These are phyloP conservation scores for Urechis unicinctus DNA, from an alignment of 2,888 invertebrate genomes.

Conservation along the genomic window DNA sequence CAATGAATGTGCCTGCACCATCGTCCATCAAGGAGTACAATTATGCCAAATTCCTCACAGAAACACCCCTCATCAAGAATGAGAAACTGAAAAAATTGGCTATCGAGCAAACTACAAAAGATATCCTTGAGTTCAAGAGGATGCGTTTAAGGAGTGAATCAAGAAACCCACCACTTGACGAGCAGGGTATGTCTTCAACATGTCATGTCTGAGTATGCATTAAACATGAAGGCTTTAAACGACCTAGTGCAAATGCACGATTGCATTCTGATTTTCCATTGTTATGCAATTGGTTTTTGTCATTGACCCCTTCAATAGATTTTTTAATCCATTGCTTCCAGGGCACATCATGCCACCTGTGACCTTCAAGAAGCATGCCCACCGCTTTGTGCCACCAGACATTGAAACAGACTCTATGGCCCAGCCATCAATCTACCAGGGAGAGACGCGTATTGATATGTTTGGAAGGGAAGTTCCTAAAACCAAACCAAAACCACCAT, in stretches of 20 bases:
- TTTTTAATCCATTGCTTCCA: conserved; percentile 16
- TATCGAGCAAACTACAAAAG: conserved; percentile 31
- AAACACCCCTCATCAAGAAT: conserved; percentile 39
- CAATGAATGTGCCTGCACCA: conserved; percentile 45
- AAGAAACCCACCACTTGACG: conserved; percentile 46
- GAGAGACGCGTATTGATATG: conserved; percentile 26
- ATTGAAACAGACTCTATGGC: conserved; percentile 11
- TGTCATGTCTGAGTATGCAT: too few species aligned
- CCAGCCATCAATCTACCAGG: conserved; percentile 27
- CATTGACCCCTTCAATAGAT: neutral
- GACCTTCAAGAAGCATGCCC: conserved; percentile 42
- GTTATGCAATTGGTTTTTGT: neutral
- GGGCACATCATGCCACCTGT: conserved; percentile 46
- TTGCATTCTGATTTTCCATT: neutral
- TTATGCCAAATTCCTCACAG: conserved; percentile 41
- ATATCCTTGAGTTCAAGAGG: conserved; percentile 33
- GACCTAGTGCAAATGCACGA: too few species aligned
- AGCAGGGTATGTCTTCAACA: conserved; percentile 27
- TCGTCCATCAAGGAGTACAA: conserved; percentile 41
- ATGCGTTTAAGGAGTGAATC: conserved; percentile 35
- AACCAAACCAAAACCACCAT: conserved; percentile 24
- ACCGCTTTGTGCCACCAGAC: conserved; percentile 31
- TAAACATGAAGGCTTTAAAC: too few species aligned
- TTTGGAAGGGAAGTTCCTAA: conserved; percentile 33
- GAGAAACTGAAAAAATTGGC: conserved; percentile 33